Conservation (phyloP, 2,797 vertebrate genomes). For the Chromobotia macracanthus region DNA sequence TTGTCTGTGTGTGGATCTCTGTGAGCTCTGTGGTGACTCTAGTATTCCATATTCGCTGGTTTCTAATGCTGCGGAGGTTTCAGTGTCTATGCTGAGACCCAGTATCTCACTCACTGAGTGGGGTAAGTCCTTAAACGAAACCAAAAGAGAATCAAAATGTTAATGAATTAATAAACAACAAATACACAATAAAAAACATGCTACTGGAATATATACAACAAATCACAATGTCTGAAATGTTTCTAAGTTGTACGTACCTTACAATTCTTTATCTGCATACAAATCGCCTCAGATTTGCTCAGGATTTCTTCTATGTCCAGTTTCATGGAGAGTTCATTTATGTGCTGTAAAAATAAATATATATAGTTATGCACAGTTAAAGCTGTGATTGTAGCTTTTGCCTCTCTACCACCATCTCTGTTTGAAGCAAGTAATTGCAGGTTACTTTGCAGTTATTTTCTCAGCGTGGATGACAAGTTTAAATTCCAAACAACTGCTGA, state of each 20-base stretch:
- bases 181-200: background rate
- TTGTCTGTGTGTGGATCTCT: conserved; percentile 60
- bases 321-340: conserved; percentile 98
- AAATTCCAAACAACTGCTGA: no score
- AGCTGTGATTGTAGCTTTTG: background rate
- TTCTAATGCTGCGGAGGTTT: conserved; percentile 68
- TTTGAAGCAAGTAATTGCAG: no score
- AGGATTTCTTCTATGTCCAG: conserved; percentile 91
- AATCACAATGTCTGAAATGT: background rate
- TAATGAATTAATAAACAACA: background rate
- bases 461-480: no score
- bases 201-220: background rate
- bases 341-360: conserved; percentile 81
- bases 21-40: conserved; percentile 57
- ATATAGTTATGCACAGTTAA: no score
- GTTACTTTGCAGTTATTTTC: no score
- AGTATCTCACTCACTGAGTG: conserved; percentile 85
- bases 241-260: conserved; percentile 76
- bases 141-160: background rate
- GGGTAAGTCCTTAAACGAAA: conserved; percentile 82
- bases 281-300: conserved; percentile 92
- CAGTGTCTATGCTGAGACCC: conserved; percentile 75
- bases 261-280: conserved; percentile 89
- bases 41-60: conserved; percentile 68
- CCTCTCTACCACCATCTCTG: no score